Evolutionary conservation across 35 echinoderm and acorn worm species (phyloP).

Genomic region (Lytechinus pictus): DNA sequence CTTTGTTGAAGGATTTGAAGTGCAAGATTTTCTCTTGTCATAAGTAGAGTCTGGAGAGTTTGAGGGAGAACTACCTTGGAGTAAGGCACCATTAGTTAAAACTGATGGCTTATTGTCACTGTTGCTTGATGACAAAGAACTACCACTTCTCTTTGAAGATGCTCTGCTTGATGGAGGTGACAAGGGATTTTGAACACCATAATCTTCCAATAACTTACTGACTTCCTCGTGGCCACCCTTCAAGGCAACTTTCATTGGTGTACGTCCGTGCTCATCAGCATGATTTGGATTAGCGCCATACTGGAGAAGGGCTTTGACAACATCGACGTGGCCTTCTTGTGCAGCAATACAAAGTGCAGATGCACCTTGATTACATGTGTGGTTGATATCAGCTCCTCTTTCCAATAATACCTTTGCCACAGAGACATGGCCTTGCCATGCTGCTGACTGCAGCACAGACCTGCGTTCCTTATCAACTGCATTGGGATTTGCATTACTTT

Average conservation of each 20-base stretch:
- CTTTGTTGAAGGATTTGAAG: slow-evolving; percentile 78
- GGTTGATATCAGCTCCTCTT: slow-evolving; percentile 83
- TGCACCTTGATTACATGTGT: slow-evolving; percentile 99
- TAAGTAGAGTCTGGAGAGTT: slow-evolving; percentile 95
- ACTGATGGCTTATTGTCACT: slow-evolving; percentile 51
- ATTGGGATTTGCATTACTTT: slow-evolving; percentile 74
- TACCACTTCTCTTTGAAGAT: slow-evolving; percentile 69
- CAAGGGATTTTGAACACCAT: slow-evolving; percentile 78
- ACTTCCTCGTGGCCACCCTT: slow-evolving; percentile 88
- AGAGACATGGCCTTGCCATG: slow-evolving; percentile 95
- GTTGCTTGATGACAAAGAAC: slow-evolving; percentile 64
- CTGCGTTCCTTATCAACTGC: slow-evolving; percentile 87
- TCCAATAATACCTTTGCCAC: slow-evolving; percentile 77
- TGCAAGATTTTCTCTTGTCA: slow-evolving; percentile 84
- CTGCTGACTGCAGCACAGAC: slow-evolving; percentile 93
- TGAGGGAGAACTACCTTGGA: slow-evolving; percentile 80
- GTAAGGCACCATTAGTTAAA: slow-evolving; percentile 51
- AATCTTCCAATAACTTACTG: slow-evolving; percentile 85
- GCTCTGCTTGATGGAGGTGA: slow-evolving; percentile 74
- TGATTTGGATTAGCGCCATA: slow-evolving; percentile 98
- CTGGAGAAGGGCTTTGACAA: slow-evolving; percentile 80
- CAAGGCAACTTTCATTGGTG: slow-evolving; percentile 95
- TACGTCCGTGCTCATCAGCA: slow-evolving; percentile 93
- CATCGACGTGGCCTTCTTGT: slow-evolving; percentile 95
- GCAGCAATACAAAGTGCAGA: slow-evolving; percentile 97